Evolutionary conservation across 2,888 invertebrate genomes (phyloP).

Genomic region (Drosophila fungiperda): DNA sequence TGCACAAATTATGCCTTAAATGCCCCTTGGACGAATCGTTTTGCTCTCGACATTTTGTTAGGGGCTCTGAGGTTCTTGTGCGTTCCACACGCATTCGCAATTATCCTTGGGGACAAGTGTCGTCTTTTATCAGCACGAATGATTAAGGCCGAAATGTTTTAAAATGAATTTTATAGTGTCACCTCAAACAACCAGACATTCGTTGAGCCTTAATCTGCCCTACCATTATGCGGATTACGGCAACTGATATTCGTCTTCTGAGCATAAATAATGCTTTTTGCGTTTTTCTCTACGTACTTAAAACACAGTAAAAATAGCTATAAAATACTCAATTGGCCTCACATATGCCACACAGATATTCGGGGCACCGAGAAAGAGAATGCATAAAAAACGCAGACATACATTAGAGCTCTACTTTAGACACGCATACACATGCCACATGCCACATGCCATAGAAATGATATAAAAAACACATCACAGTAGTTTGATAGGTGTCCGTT

Average conservation of each 20-base stretch:
- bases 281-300: conserved; percentile 12
- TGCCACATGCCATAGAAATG: conserved; percentile 27
- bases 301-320: conserved; percentile 42
- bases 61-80: conserved; percentile 4
- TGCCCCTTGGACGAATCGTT: conserved; percentile 36
- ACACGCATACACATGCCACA: conserved; percentile 20
- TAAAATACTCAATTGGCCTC: conserved; percentile 45
- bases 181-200: conserved; percentile 40
- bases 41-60: conserved; percentile 1
- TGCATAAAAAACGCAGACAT: neutral
- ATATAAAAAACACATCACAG: conserved; percentile 26
- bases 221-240: conserved; percentile 46
- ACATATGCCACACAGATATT: conserved; percentile 47
- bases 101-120: conserved; percentile 76
- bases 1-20: conserved; percentile 76
- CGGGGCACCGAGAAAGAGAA: neutral
- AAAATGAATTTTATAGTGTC: conserved; percentile 75
- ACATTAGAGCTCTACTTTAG: conserved; percentile 20
- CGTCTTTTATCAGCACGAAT: conserved; percentile 73
- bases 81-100: conserved; percentile 65
- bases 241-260: conserved; percentile 25
- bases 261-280: conserved; percentile 26
- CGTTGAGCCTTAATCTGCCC: conserved; percentile 48
- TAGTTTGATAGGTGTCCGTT: conserved; percentile 51
- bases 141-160: conserved; percentile 72